Percentiles rank a stretch among this genome's conserved stretches.
Evolutionary conservation across 2,797 vertebrate species (phyloP).

Genomic region (Cuculus canorus): DNA sequence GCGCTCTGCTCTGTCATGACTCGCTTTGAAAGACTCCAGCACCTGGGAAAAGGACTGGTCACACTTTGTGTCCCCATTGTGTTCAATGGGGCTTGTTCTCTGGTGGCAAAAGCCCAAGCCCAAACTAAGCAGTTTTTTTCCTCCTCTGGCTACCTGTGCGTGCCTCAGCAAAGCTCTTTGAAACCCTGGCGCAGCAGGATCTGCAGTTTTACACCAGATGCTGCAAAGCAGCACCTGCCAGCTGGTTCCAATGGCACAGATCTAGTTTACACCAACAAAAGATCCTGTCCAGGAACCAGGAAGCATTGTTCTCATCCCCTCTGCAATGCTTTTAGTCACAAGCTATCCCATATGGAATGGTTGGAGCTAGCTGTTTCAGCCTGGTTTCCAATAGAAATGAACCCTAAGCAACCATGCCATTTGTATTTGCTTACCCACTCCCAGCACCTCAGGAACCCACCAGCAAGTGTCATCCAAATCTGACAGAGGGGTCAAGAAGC

Average conservation of each 20-base stretch:
- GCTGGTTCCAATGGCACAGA: constrained; percentile 1
- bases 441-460: neutral
- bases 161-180: neutral
- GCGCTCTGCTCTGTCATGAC: neutral
- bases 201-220: neutral
- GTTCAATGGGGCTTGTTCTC: neutral
- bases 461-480: neutral
- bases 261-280: neutral
- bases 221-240: neutral
- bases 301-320: constrained; percentile 13
- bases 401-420: neutral
- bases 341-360: neutral
- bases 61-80: neutral
- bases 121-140: neutral
- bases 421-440: neutral
- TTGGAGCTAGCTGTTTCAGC: neutral
- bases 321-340: neutral
- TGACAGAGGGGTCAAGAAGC: neutral
- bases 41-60: neutral
- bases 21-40: neutral
- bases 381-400: neutral
- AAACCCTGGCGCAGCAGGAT: accelerated
- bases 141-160: neutral
- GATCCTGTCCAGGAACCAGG: neutral
- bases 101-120: neutral